Evolutionary conservation across 2,113 vertebrate genomes (phyloP), one percentile per base, ranked within the genome.

Genomic region (Phoenicopterus ruber): DNA sequence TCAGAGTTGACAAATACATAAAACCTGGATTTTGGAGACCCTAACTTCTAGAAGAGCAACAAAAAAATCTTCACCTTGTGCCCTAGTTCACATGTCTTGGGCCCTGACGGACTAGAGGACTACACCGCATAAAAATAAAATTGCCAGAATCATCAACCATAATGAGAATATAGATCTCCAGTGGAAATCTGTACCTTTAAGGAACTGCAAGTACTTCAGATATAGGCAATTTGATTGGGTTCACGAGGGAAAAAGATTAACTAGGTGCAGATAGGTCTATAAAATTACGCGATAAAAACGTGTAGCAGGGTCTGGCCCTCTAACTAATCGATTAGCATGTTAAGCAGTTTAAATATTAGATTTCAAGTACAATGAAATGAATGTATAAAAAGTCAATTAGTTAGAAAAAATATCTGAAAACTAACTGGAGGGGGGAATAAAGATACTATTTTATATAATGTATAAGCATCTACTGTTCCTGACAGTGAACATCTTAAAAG

Each of bases 261-360:
- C 86, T 91, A 72, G 42, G 50, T 88, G 61, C 59, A 88, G 63
- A 94, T 34, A 83, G 22, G 66, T 83, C 69, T 85, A 57, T 70
- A 86, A 94, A 92, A 76, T 69, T 61, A 65, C 17, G 58, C 22
- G 44, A 87, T 77, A 94, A 94, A 92, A 94, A 54, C 0, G 12
- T 58, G 29, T 32, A 93, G 66, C 40, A 58, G 9, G 36, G 62
- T 67, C 61, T 91, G 54, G 12, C 52, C 54, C 66, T 78, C 73
- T 89, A 46, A 40, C 26, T 94, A 82, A 89, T 91, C 0, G 0
- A 94, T 87, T 67, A 61, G 22, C 40, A 65, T n/a, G 46, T 61
- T 72, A 80, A 91, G 36, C 21, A 71, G 66, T 52, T 92, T 67
- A 92, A 82, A 90, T 78, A 90, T 78, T 84, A 92, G 82, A 89